Evolutionary conservation across 2,888 invertebrate species (phyloP).

Genomic region (Campaea margaritaria): DNA sequence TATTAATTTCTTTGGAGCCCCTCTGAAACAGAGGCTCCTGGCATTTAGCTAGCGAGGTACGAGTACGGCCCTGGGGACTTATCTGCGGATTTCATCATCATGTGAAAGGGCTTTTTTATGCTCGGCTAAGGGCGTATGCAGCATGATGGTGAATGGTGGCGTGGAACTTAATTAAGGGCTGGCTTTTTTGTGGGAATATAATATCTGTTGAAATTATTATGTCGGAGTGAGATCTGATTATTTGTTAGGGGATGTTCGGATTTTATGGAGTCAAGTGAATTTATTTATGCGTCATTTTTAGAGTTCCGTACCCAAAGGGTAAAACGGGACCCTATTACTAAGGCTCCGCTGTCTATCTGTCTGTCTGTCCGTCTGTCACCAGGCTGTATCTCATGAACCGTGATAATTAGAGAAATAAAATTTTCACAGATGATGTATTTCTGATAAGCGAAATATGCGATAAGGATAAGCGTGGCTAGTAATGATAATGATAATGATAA

Average conservation of each 20-base stretch:
- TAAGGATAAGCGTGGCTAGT: too few species aligned
- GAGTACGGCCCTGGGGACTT: slow-evolving; percentile 13
- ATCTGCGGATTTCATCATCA: slow-evolving; percentile 34
- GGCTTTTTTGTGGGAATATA: slow-evolving; percentile 11
- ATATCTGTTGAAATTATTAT: slow-evolving; percentile 15
- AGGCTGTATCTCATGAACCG: too few species aligned
- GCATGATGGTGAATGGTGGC: slow-evolving; percentile 14
- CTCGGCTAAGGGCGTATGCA: slow-evolving; percentile 20
- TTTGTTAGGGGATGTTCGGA: not conserved
- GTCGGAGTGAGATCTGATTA: slow-evolving; percentile 5
- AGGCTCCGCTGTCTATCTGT: too few species aligned
- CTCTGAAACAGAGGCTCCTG: not conserved
- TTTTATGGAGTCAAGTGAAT: too few species aligned
- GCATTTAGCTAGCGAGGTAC: not conserved
- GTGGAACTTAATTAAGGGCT: slow-evolving; percentile 26
- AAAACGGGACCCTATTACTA: too few species aligned
- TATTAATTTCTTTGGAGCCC: not conserved
- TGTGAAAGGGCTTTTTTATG: slow-evolving; percentile 30
- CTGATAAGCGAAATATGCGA: too few species aligned
- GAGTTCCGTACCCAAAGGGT: too few species aligned
- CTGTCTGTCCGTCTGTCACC: too few species aligned
- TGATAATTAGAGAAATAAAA: too few species aligned
- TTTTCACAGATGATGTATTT: too few species aligned
- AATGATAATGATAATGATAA: too few species aligned
- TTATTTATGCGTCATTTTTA: too few species aligned